Evolutionary conservation across 2,888 invertebrate species (phyloP).

Genomic region (Tetrapedia diversipes): DNA sequence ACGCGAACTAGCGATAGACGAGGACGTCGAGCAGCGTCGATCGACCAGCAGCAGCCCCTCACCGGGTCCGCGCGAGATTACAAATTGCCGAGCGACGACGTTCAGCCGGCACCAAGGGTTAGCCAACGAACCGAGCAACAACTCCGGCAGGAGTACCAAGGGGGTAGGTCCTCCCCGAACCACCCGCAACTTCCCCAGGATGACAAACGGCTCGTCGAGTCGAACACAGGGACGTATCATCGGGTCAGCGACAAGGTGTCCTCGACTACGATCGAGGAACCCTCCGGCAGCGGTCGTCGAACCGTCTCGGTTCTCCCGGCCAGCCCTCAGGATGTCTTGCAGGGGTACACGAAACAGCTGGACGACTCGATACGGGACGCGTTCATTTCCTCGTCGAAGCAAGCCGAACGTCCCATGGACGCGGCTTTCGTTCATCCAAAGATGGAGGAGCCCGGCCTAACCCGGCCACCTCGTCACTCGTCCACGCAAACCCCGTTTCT

Average conservation of each 20-base stretch:
- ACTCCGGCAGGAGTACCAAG: neutral
- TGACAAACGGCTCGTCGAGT: neutral
- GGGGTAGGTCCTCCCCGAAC: neutral
- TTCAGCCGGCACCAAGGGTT: neutral
- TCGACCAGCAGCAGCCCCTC: neutral
- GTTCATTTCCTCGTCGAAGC: constrained; percentile 45
- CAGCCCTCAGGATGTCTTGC: neutral
- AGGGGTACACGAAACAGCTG: constrained; percentile 15
- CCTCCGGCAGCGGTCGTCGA: neutral
- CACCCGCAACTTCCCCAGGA: neutral
- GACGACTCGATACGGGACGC: constrained; percentile 50
- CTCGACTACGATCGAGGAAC: neutral
- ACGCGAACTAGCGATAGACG: constrained; percentile 38
- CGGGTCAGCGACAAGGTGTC: neutral
- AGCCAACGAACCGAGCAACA: neutral
- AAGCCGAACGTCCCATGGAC: constrained; percentile 16
- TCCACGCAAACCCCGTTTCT: constrained; percentile 60
- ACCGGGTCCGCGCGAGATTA: constrained; percentile 9
- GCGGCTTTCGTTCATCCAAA: constrained; percentile 31
- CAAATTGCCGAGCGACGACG: constrained; percentile 16
- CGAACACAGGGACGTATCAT: neutral
- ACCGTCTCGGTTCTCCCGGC: neutral
- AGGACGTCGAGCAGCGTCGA: neutral
- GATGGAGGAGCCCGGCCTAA: constrained; percentile 50
- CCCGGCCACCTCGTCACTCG: constrained; percentile 62